A percentile compares a stretch with the other conserved stretches of the same genome.
These are phyloP conservation scores for Drosophila maculinotata DNA, from an alignment of 2,888 invertebrate genomes.

Conservation along the genomic window DNA sequence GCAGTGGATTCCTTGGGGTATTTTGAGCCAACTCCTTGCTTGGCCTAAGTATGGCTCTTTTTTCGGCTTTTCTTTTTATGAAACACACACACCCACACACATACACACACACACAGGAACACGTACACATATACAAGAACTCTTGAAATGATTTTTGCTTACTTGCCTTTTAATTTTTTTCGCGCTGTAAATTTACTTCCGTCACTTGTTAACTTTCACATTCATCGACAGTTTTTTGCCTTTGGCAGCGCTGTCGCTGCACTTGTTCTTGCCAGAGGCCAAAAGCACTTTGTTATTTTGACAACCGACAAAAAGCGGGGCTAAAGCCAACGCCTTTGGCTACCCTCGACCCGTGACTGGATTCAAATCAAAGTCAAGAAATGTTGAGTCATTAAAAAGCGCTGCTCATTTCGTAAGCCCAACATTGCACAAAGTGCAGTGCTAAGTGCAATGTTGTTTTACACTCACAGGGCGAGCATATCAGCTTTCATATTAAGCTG, in stretches of 20 bases:
- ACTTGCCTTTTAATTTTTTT: constrained; percentile 67
- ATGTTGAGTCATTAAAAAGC: constrained; percentile 75
- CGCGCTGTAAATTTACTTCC: constrained; percentile 71
- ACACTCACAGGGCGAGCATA: not conserved
- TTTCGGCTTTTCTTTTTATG: not conserved
- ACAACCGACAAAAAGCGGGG: constrained; percentile 61
- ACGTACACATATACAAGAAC: not conserved
- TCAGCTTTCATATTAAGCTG: not conserved
- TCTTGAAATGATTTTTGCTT: constrained; percentile 65
- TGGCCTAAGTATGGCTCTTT: not conserved
- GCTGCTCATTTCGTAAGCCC: constrained; percentile 36
- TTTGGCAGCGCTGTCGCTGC: constrained; percentile 23
- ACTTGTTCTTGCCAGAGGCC: constrained; percentile 33
- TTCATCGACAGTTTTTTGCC: constrained; percentile 73
- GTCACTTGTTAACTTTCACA: constrained; percentile 80
- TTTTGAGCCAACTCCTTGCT: constrained; percentile 20
- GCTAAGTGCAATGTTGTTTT: constrained; percentile 24
- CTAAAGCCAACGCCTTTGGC: constrained; percentile 29
- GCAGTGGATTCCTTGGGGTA: constrained; percentile 1
- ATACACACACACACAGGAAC: not conserved
- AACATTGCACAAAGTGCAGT: constrained; percentile 42
- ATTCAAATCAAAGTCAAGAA: constrained; percentile 75
- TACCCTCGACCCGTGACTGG: constrained; percentile 21
- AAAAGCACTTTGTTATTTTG: constrained; percentile 76
- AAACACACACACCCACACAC: not conserved